phyloP scores from a whole-genome alignment of 2,797 vertebrate genomes.

The Myioborus miniatus region DNA sequence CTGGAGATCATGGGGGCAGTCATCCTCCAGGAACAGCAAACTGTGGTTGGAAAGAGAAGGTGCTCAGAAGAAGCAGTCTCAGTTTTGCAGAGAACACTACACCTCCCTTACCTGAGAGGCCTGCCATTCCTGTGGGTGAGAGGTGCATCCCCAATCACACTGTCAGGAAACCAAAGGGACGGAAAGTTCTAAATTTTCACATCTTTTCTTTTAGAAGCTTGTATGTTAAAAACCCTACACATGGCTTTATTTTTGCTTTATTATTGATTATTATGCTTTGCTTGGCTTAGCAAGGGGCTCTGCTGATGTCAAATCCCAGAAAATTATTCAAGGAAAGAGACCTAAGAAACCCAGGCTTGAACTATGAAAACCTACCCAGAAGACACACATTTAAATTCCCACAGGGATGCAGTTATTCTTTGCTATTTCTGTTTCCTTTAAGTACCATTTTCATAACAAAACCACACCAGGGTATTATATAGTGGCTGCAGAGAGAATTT shows the following conservation, averaged over 20 bases:
- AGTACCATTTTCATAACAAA: not conserved
- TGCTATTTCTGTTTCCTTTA: not conserved
- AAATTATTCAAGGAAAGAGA: not conserved
- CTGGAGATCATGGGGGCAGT: not conserved
- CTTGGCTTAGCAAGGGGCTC: not conserved
- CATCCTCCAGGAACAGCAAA: not conserved
- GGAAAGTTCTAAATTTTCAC: not conserved
- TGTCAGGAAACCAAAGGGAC: not conserved
- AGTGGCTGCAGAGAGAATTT: not conserved
- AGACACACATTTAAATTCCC: not conserved
- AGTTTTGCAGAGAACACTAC: not conserved
- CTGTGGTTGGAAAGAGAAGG: not conserved
- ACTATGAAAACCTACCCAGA: not conserved
- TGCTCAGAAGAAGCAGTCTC: not conserved
- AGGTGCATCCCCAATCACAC: fast-evolving
- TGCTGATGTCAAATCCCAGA: not conserved
- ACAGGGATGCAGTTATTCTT: not conserved
- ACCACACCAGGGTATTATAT: not conserved
- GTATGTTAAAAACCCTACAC: not conserved
- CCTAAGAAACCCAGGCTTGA: not conserved
- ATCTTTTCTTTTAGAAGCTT: not conserved
- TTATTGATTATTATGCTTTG: not conserved
- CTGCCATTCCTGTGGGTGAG: not conserved
- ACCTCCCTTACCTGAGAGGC: not conserved
- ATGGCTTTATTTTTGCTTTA: not conserved